A percentile compares a stretch with the other conserved stretches of the same genome.
Evolutionary conservation across 2,888 invertebrate genomes (phyloP).

Genomic region (Drosophila stalkeri): DNA sequence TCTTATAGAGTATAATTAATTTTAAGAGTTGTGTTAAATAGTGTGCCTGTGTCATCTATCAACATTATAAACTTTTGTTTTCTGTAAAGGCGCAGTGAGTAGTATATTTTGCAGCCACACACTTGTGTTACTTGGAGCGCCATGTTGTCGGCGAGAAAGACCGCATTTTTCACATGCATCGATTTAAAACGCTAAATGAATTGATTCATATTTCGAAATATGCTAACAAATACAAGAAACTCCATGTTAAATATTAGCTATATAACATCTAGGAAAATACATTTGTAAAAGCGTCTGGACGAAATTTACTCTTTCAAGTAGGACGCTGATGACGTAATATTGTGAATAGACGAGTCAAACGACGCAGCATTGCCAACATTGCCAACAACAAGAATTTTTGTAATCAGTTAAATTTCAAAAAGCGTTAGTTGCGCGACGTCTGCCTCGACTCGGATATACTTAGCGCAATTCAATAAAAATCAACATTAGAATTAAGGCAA

Average conservation of each 20-base stretch:
- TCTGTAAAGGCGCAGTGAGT: constrained; percentile 62
- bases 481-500: constrained; percentile 73
- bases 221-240: constrained; percentile 3
- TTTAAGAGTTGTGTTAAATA: constrained; percentile 18
- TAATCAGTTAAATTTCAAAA: constrained; percentile 61
- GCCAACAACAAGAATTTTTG: constrained; percentile 52
- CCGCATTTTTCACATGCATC: constrained; percentile 52
- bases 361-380: constrained; percentile 58
- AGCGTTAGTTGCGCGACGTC: constrained; percentile 12
- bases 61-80: constrained; percentile 5
- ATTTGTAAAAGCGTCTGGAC: constrained; percentile 13
- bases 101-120: constrained; percentile 29
- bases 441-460: constrained; percentile 52
- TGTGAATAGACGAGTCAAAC: constrained; percentile 51
- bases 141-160: constrained; percentile 58
- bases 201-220: constrained; percentile 10
- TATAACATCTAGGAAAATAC: constrained; percentile 5
- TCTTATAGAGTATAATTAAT: constrained; percentile 42
- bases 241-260: constrained; percentile 12
- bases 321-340: constrained; percentile 81
- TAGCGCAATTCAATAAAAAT: constrained; percentile 62
- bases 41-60: constrained; percentile 12
- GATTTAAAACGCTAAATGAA: constrained; percentile 3
- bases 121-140: constrained; percentile 45
- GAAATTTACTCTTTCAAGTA: constrained; percentile 52